Conservation (phyloP, 2,888 invertebrate genomes). For the Sphaeridia pumilis region DNA sequence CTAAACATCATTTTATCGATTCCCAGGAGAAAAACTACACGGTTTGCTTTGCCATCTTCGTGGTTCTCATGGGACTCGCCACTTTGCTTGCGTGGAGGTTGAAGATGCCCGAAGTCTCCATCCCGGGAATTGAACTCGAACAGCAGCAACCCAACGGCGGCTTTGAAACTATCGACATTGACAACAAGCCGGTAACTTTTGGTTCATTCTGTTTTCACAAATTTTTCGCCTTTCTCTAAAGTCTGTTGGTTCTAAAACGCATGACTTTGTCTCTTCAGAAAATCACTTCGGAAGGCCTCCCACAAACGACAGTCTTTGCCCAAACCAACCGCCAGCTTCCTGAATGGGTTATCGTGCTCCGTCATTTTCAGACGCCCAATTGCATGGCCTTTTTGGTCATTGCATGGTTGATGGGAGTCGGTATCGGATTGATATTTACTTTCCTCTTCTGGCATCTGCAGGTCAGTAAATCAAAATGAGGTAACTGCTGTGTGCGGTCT, state of each 20-base stretch:
- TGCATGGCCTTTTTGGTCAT: slow-evolving; percentile 88
- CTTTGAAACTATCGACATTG: slow-evolving; percentile 31
- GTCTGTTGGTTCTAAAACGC: too few relatives aligned
- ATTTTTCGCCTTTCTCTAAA: too few relatives aligned
- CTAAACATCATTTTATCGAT: too few relatives aligned
- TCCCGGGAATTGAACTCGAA: slow-evolving; percentile 22
- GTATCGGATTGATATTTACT: slow-evolving; percentile 95
- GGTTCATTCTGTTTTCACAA: too few relatives aligned
- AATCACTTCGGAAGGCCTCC: slow-evolving; percentile 17
- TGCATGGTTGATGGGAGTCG: slow-evolving; percentile 99
- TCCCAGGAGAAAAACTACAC: slow-evolving; percentile 98
- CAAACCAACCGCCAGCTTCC: slow-evolving; percentile 52
- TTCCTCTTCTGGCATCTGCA: slow-evolving; percentile 97
- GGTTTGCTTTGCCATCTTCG: slow-evolving; percentile 95
- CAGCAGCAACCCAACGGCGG: slow-evolving; percentile 17
- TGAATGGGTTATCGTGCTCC: slow-evolving; percentile 84
- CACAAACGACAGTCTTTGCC: slow-evolving; percentile 31
- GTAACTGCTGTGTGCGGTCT: too few relatives aligned
- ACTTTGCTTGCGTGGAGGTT: slow-evolving; percentile 27
- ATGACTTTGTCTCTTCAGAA: too few relatives aligned
- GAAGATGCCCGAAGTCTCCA: slow-evolving; percentile 22
- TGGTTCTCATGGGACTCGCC: slow-evolving; percentile 40
- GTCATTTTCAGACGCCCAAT: slow-evolving; percentile 77
- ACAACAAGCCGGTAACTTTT: slow-evolving; percentile 17
- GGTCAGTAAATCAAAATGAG: slow-evolving; percentile 74